These are phyloP conservation scores for Onychorhynchus coronatus DNA, from an alignment of 2,113 vertebrate species.

Conservation along the genomic window DNA sequence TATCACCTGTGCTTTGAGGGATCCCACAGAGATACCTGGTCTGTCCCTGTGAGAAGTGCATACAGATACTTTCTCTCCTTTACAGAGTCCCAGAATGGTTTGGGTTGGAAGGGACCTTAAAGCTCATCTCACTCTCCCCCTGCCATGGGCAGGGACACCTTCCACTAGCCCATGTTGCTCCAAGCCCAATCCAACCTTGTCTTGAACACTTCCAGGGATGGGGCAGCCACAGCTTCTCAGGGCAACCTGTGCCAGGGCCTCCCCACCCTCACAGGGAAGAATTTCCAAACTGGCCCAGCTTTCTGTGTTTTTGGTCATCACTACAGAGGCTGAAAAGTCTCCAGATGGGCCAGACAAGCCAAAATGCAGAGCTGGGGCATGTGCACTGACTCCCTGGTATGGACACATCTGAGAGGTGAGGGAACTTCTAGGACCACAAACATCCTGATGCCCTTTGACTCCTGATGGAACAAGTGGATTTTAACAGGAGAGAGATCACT, in stretches of 20 bases:
- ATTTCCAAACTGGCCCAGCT: neutral
- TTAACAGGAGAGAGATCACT: neutral
- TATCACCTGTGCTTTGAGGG: neutral
- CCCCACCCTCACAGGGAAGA: accelerated
- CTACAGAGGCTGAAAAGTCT: neutral
- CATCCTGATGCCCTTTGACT: neutral
- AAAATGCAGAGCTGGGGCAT: neutral
- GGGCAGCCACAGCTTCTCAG: neutral
- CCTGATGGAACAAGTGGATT: neutral
- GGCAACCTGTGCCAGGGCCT: neutral
- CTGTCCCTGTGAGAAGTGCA: neutral
- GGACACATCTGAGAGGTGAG: neutral
- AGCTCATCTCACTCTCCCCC: accelerated
- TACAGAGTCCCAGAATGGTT: neutral
- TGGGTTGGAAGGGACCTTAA: neutral
- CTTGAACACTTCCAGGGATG: neutral
- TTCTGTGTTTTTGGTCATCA: accelerated
- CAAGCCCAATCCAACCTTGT: neutral
- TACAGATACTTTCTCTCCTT: neutral
- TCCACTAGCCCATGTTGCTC: neutral
- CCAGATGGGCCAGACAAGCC: neutral
- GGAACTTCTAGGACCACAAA: neutral
- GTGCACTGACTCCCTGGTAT: neutral
- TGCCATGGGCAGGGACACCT: neutral
- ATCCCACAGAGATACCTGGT: neutral